These are phyloP conservation scores for Copidosoma floridanum DNA, from an alignment of 1,140 invertebrate genomes.

Conservation along the genomic window DNA sequence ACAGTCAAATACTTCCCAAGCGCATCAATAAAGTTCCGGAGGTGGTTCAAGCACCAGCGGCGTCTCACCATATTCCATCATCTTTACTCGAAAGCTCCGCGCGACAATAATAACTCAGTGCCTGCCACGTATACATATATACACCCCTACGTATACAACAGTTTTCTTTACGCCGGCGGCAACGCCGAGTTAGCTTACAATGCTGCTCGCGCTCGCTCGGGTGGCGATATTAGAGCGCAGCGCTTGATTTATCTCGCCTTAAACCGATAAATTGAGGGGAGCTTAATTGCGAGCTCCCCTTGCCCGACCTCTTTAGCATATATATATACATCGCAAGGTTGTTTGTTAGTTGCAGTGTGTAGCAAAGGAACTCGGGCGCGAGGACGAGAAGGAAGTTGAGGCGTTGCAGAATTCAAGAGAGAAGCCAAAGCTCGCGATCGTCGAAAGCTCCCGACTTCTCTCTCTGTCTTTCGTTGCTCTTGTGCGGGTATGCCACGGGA, in stretches of 20 bases:
- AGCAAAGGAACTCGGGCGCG: conserved; percentile 19
- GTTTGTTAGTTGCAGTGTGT: conserved; percentile 25
- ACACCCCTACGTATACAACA: too few relatives aligned
- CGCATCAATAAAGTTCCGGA: conserved; percentile 27
- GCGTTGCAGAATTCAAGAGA: too few relatives aligned
- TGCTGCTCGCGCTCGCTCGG: not conserved
- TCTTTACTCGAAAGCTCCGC: conserved; percentile 10
- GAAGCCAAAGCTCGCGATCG: too few relatives aligned
- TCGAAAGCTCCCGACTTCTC: conserved; percentile 8
- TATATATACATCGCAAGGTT: conserved; percentile 18
- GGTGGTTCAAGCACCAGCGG: too few relatives aligned
- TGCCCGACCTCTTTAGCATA: too few relatives aligned
- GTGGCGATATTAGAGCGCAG: conserved; percentile 15
- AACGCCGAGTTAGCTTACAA: not conserved
- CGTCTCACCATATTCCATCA: conserved; percentile 23
- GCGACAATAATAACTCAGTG: conserved; percentile 28
- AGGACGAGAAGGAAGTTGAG: too few relatives aligned
- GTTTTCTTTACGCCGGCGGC: not conserved
- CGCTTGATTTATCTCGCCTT: conserved; percentile 24
- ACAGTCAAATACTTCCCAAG: conserved; percentile 9
- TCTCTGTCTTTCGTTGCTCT: not conserved
- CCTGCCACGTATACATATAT: not conserved
- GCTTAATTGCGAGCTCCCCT: conserved; percentile 28
- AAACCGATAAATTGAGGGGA: conserved; percentile 23
- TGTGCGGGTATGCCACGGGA: not conserved